Base-by-base conservation (phyloP, 2,888 invertebrate genomes). In the Unio pictorum region DNA sequence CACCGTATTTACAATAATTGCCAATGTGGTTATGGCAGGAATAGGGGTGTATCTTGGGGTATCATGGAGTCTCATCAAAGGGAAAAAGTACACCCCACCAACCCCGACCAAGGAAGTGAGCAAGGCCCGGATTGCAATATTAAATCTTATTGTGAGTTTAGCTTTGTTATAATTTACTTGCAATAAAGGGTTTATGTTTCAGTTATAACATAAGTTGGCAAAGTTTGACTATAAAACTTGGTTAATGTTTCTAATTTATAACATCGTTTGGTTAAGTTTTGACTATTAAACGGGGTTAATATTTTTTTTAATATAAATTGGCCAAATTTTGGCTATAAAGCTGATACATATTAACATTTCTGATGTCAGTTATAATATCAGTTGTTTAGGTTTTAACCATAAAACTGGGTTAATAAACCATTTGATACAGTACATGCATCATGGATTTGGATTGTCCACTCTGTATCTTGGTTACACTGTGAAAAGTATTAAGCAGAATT, bases 61-160 rank as follows among this genome's bases (percentile, higher is more conserved):
- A 17, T 79, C 83, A 65, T 84, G 84, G 86, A 77, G 78, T 30
- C 73, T 87, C 55, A 76, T 84, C 4, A 72, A 75, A 67, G 84
- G 86, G 8, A 84, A 85, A 66, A 72, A 76, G 60, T 85, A 86
- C 73, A 81, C 75, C 59, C 84, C 85, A 26, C 68, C 75, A 2
- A 64, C 73, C 23, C 67, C 73, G 55, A 78, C 79, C 0, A 70
- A 73, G 30, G 74, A 74, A 55, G 61, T 74, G 23, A 67, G 66
- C 23, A 71, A 72, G 58, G 77, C 74, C 60, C 74, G 75, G 45
- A 78, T 75, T 54, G 73, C 80, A 34, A 73, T 85, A 18, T 79
- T 84, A 67, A 83, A 83, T 71, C 80, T 86, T 78, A 82, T 83
- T 80, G 85, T 85, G 70, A 67, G 75, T 69, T 54, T 56, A 26